Percentiles rank a stretch among this genome's conserved stretches.
These are phyloP conservation scores for Lasioglossum villosulum DNA, from an alignment of 2,888 invertebrate genomes.

Conservation along the genomic window DNA sequence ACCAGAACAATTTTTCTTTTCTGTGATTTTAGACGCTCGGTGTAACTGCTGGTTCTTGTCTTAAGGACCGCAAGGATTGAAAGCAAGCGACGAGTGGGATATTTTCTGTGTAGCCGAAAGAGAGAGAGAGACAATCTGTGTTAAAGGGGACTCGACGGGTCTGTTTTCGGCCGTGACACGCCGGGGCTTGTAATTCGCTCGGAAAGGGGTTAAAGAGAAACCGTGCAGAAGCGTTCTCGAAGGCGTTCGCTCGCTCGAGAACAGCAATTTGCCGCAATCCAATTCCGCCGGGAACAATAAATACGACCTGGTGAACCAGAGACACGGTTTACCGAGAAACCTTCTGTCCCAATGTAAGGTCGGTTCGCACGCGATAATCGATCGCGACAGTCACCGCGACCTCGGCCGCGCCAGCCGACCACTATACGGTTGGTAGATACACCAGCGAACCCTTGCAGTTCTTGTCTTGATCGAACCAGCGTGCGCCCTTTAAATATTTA, in stretches of 20 bases:
- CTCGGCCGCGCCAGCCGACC: not conserved
- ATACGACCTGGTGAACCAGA: constrained; percentile 67
- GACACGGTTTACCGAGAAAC: constrained; percentile 61
- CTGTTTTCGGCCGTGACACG: not conserved
- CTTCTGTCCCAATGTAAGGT: constrained; percentile 63
- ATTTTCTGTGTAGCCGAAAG: not conserved
- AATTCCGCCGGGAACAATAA: constrained; percentile 59
- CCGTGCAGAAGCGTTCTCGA: not conserved
- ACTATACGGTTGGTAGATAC: not conserved
- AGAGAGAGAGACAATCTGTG: not conserved
- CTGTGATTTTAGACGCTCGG: not conserved
- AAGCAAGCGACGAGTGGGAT: not conserved
- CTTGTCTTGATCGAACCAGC: not conserved
- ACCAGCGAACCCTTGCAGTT: not conserved
- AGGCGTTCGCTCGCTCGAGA: not conserved
- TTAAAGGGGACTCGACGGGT: not conserved
- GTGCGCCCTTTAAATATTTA: not conserved
- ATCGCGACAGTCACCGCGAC: constrained; percentile 57
- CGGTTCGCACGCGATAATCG: constrained; percentile 71
- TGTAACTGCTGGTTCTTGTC: not conserved
- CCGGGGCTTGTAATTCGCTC: not conserved
- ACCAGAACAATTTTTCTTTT: not conserved
- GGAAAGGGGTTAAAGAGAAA: constrained; percentile 17
- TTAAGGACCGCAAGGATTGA: not conserved
- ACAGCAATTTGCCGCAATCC: constrained; percentile 45